A percentile compares a stretch with the other conserved stretches of the same genome.
These are phyloP conservation scores for Octodon degus DNA, from an alignment of 2,113 vertebrate species.

Conservation along the genomic window DNA sequence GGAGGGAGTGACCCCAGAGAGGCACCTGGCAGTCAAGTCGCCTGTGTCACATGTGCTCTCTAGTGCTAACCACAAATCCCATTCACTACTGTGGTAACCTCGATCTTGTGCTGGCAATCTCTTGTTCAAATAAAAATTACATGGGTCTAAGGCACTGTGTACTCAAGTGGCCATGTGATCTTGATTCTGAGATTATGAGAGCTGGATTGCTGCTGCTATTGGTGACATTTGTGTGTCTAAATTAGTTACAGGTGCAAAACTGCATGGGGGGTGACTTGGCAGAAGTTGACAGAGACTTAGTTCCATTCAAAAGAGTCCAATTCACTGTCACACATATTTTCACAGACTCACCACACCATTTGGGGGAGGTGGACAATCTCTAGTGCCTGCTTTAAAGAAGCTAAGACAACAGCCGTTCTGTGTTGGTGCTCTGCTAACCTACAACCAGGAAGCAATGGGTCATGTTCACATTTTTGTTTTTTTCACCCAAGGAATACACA, in stretches of 20 bases:
- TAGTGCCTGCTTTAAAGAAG: neutral
- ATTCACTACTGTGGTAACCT: conserved; percentile 39
- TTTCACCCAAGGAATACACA: neutral
- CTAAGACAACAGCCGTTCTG: neutral
- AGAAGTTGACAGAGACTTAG: conserved; percentile 18
- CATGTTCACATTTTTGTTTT: neutral
- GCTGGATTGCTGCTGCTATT: neutral
- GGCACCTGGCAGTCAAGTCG: conserved; percentile 4
- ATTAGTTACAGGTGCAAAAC: conserved; percentile 53
- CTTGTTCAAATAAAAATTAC: conserved; percentile 63
- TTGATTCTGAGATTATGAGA: neutral
- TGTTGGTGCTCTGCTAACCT: neutral
- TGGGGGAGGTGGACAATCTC: neutral
- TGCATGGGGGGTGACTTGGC: neutral
- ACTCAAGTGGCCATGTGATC: conserved; percentile 29
- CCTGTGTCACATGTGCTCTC: conserved; percentile 38
- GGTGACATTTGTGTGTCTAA: neutral
- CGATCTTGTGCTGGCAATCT: conserved; percentile 54
- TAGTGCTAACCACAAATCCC: conserved; percentile 32
- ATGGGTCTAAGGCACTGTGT: neutral
- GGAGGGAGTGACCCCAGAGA: neutral
- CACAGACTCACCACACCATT: neutral
- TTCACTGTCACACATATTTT: neutral
- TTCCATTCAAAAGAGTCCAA: neutral
- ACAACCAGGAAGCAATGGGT: neutral